A percentile compares a stretch with the other conserved stretches of the same genome.
phyloP scores from a whole-genome alignment of 2,113 vertebrate genomes.

The Microcebus griseorufus region DNA sequence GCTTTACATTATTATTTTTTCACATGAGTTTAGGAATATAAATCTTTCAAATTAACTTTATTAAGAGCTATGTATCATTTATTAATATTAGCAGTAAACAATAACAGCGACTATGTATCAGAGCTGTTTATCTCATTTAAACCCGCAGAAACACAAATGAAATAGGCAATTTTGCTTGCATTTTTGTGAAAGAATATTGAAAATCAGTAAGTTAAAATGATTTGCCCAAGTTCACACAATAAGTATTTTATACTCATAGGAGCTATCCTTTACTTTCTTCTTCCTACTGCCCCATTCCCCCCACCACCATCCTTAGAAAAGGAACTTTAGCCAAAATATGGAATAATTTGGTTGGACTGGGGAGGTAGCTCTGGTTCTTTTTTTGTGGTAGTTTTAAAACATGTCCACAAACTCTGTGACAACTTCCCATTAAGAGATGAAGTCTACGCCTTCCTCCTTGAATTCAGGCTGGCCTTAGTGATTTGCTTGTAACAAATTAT shows the following conservation, averaged over 20 bases:
- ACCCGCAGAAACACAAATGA: not conserved
- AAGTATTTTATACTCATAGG: not conserved
- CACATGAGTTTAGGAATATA: not conserved
- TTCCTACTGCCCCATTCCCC: no score
- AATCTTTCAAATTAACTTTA: not conserved
- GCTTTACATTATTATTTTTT: not conserved
- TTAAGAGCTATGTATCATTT: not conserved
- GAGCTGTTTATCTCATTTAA: not conserved
- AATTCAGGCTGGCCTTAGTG: not conserved
- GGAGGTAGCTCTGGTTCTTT: not conserved
- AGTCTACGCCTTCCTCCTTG: not conserved
- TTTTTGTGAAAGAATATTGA: not conserved
- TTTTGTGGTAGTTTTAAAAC: not conserved
- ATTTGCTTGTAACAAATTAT: not conserved
- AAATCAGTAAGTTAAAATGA: not conserved
- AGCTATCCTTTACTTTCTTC: not conserved
- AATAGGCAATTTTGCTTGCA: not conserved
- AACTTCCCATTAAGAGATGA: not conserved
- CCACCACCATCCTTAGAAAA: accelerated
- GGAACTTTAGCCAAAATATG: not conserved
- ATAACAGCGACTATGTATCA: not conserved
- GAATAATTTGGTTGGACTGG: not conserved
- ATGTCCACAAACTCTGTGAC: not conserved
- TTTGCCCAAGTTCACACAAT: not conserved
- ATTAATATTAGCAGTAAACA: not conserved